These are phyloP conservation scores for Nestor notabilis DNA, from an alignment of 2,113 vertebrate species.

Conservation along the genomic window DNA sequence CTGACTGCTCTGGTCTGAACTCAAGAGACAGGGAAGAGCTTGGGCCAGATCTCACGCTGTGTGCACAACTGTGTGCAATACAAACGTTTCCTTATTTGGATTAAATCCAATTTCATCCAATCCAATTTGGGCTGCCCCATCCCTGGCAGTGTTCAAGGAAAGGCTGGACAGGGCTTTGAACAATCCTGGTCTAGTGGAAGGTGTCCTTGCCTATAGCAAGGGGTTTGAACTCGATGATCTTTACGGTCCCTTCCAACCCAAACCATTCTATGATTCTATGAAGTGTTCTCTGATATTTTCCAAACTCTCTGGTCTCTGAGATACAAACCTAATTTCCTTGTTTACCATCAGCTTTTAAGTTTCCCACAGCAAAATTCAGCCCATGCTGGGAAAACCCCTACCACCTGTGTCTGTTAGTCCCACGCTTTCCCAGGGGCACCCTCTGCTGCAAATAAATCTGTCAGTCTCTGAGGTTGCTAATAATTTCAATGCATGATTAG, in stretches of 20 bases:
- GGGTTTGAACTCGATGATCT: neutral
- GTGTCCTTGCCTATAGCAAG: neutral
- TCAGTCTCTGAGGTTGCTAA: neutral
- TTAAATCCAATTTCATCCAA: neutral
- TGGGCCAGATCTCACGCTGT: rapidly evolving
- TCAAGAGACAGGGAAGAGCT: neutral
- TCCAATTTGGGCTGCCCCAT: neutral
- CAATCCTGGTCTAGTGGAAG: neutral
- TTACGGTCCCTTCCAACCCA: neutral
- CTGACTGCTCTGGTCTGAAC: neutral
- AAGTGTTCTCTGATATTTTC: neutral
- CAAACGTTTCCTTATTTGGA: rapidly evolving
- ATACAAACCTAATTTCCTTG: neutral
- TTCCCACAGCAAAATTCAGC: neutral
- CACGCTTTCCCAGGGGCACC: neutral
- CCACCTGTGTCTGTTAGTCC: neutral
- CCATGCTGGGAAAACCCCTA: neutral
- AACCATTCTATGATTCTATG: neutral
- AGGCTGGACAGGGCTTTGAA: neutral
- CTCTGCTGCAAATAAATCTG: neutral
- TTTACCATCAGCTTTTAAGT: neutral
- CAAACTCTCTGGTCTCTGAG: neutral
- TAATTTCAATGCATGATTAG: neutral
- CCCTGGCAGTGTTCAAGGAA: neutral
- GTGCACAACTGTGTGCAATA: neutral